Conservation (phyloP, 2,888 invertebrate species). For the Geophilus truncorum region DNA sequence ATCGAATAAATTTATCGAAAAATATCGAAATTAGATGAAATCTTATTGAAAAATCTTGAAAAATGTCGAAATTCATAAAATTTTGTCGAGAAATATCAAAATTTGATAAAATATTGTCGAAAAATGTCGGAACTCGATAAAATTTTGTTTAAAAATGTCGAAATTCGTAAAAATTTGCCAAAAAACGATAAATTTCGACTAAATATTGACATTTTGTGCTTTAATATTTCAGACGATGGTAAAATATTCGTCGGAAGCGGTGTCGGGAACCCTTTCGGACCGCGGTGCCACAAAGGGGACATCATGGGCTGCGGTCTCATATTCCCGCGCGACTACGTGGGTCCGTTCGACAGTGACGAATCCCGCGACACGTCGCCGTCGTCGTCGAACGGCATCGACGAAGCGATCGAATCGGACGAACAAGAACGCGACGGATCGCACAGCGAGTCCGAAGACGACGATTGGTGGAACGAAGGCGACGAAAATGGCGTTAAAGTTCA, state of each 20-base stretch:
- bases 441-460: slow-evolving; percentile 49
- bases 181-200: no score
- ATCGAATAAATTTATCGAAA: background rate
- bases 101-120: no score
- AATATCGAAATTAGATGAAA: no score
- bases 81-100: no score
- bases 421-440: slow-evolving; percentile 43
- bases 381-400: slow-evolving; percentile 41
- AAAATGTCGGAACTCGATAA: no score
- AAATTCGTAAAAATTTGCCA: no score
- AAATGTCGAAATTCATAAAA: no score
- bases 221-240: slow-evolving; percentile 50
- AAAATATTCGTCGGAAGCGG: slow-evolving; percentile 54
- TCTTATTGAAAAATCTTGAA: no score
- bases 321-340: slow-evolving; percentile 49
- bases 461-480: slow-evolving; percentile 47
- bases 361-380: slow-evolving; percentile 41
- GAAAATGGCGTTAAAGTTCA: slow-evolving; percentile 46
- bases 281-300: slow-evolving; percentile 54
- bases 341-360: slow-evolving; percentile 45
- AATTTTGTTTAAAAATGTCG: no score
- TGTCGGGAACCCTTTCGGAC: slow-evolving; percentile 54
- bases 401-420: slow-evolving; percentile 41
- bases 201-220: no score
- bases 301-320: slow-evolving; percentile 56